Percentiles rank a stretch among this genome's conserved stretches.
Conservation (phyloP, 2,888 invertebrate species). For the Netelia virgata region DNA sequence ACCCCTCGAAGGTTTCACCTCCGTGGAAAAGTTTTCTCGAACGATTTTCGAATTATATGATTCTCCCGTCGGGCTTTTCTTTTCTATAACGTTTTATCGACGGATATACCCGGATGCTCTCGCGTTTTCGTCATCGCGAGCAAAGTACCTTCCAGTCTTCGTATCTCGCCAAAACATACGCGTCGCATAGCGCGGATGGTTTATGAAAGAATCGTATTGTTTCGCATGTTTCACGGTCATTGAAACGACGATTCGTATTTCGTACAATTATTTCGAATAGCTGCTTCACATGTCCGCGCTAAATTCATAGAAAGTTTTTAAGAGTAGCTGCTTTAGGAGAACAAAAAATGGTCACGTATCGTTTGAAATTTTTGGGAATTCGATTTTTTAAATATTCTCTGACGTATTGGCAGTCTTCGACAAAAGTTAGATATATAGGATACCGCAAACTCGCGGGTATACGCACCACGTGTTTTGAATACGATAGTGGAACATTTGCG, state of each 20-base stretch:
- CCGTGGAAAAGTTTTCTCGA: constrained; percentile 34
- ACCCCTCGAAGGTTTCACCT: constrained; percentile 19
- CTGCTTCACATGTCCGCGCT: too few species aligned
- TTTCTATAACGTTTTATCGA: constrained; percentile 34
- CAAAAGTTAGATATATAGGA: not conserved
- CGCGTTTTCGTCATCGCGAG: constrained; percentile 1
- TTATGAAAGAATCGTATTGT: constrained; percentile 3
- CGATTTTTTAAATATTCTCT: not conserved
- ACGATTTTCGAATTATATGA: constrained; percentile 57
- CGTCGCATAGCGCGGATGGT: not conserved
- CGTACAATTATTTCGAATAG: too few species aligned
- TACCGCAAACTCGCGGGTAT: constrained; percentile 10
- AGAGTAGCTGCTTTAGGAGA: too few species aligned
- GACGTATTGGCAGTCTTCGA: not conserved
- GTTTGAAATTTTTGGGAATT: constrained; percentile 2
- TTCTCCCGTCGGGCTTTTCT: constrained; percentile 44
- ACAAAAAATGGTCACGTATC: too few species aligned
- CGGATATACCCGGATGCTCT: constrained; percentile 6
- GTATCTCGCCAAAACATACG: not conserved
- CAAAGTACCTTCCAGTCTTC: constrained; percentile 2
- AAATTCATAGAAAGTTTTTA: too few species aligned
- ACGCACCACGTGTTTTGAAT: constrained; percentile 31
- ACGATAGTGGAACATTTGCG: constrained; percentile 23
- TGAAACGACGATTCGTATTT: too few species aligned
- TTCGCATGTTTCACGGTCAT: not conserved